Base-by-base conservation (phyloP, 1,140 invertebrate species). In the Papilio helenus region DNA sequence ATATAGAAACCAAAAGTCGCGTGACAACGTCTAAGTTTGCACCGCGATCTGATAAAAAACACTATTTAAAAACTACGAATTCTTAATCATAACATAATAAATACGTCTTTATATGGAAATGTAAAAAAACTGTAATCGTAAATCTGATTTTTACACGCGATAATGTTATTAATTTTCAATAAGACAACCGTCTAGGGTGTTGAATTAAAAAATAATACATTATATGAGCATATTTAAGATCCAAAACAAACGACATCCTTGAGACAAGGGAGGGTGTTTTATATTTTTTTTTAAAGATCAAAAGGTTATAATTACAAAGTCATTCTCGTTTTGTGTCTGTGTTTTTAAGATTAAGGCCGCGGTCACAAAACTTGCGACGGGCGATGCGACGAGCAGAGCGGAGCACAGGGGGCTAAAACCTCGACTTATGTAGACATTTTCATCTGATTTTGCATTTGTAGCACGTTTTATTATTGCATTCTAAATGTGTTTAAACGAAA, bases 31-130 rank as follows among this genome's bases (percentile, higher is more conserved):
- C 55, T 23, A 58, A 9, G 55, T 58, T 58, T 58, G 20, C 7
- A 23, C n/a, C 20, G 55, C 55, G n/a, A 58, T 58, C 55, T 58
- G 55, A 58, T 58, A 23, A 58, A 58, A n/a, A 20, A 58, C 18
- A 20, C 55, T 58, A 58, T 58, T 58, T 58, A 20, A 58, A 55
- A 55, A 55, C 51, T 20, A 18, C 51, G 51, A 55, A 55, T 55
- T 55, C 18, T 20, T 55, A 55, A 55, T 55, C 55, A 58, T 9
- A 58, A 8, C 55, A 23, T 8, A 58, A 58, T 58, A 58, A 58
- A 58, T 58, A 58, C 55, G 55, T 58, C 55, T 58, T 58, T 58
- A 58, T 58, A 58, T 58, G 55, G 55, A 58, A 58, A 58, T 58
- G n/a, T 0, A 23, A n/a, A 23, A n/a, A 58, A 58, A 58, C 7